These are phyloP conservation scores for Drosophila subpulchrella DNA, from an alignment of 1,140 invertebrate species.

Conservation along the genomic window DNA sequence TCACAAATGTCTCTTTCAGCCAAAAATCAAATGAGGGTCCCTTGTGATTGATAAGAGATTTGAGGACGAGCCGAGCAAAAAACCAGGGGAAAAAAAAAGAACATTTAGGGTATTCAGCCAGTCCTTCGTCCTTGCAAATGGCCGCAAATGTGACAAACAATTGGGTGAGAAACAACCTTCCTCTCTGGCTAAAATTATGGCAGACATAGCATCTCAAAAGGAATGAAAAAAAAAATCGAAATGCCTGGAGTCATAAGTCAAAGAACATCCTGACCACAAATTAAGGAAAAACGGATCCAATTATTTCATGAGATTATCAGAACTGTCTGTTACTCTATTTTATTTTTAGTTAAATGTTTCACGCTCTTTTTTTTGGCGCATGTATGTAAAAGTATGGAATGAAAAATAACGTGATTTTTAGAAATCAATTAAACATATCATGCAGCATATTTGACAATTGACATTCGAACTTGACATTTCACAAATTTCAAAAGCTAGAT, in stretches of 20 bases:
- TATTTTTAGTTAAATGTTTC: too few species aligned
- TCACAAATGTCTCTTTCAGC: constrained; percentile 10
- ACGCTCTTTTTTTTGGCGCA: too few species aligned
- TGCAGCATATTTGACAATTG: too few species aligned
- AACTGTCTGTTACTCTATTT: too few species aligned
- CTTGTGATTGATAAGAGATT: constrained; percentile 18
- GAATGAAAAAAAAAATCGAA: background rate
- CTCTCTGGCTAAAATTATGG: background rate
- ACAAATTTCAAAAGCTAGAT: background rate
- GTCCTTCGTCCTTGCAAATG: background rate
- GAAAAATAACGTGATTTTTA: too few species aligned
- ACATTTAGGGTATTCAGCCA: background rate
- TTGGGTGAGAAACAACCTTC: background rate
- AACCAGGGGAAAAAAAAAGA: background rate
- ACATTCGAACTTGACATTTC: too few species aligned
- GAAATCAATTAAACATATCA: too few species aligned
- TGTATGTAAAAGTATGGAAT: too few species aligned
- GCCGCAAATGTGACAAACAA: background rate
- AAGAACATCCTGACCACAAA: background rate
- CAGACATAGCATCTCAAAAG: background rate
- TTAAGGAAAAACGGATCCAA: background rate
- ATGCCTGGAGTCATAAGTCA: background rate
- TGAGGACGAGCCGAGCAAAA: background rate
- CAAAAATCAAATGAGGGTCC: constrained; percentile 12
- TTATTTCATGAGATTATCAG: too few species aligned